Evolutionary conservation across 1,140 invertebrate genomes (phyloP), one percentile per base, ranked within the genome.

Genomic region (Drosophila nannoptera): DNA sequence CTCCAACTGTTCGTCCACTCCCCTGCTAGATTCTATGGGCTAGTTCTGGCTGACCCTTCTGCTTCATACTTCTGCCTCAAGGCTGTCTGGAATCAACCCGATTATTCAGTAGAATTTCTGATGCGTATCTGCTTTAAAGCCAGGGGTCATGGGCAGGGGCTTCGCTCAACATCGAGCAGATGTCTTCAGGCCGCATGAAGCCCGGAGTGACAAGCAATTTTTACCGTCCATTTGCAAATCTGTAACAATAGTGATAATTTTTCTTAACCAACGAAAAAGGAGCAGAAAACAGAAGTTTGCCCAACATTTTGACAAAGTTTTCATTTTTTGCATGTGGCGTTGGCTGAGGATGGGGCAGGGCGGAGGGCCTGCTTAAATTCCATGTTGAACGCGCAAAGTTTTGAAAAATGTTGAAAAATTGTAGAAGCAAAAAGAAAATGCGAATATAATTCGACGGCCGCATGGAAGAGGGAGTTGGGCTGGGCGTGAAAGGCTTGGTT

Each of bases 191-290:
- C 49, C 76, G 36, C 54, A 40, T 22, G 31, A 32, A 8, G 43
- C 38, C 22, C 46, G 50, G 36, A 65, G 38, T 53, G 40, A 74
- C 48, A 66, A 63, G 7, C 40, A 71, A 77, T 75, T 64, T 75
- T 66, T 45, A 72, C 58, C 42, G 77, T 63, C 73, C 65, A 52
- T 78, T 69, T 75, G 55, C 61, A 72, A 81, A 86, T 80, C 70
- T 77, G 65, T 78, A 80, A 86, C 77, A 86, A 86, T 86, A 73
- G 81, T 86, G 81, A 86, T 77, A 80, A 86, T 86, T 84, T 84
- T 76, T 65, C 66, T 69, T 60, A 69, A 54, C 70, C 59, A 54
- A 62, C 53, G 40, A 73, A 56, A 56, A 45, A 2, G 31, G 7
- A 43, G n/a, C 7, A 45, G 22, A 22, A 42, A 33, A 56, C 16